Percentiles rank a stretch among this genome's conserved stretches.
Evolutionary conservation across 2,797 vertebrate genomes (phyloP).

Genomic region (Anguilla marmorata): DNA sequence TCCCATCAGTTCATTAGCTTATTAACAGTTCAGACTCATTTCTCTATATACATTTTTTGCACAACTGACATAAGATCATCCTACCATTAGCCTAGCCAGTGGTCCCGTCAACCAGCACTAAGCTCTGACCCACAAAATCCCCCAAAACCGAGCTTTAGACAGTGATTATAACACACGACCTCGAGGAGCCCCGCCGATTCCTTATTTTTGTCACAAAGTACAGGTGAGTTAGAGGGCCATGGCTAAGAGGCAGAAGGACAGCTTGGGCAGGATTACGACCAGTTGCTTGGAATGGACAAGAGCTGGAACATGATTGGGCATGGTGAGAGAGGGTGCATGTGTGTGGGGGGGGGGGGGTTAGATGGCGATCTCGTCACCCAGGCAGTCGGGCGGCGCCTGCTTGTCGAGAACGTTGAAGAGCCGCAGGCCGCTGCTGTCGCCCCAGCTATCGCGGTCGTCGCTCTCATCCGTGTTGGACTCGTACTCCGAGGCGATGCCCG

Average conservation of each 20-base stretch:
- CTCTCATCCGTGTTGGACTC: slow-evolving; percentile 95
- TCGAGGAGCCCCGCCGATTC: neutral
- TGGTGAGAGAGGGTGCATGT: neutral
- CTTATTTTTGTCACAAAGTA: neutral
- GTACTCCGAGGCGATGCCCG: slow-evolving; percentile 90
- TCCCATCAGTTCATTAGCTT: neutral
- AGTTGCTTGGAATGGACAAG: neutral
- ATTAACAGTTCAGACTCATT: neutral
- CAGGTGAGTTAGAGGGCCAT: neutral
- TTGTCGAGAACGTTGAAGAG: slow-evolving; percentile 78
- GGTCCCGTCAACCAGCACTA: neutral
- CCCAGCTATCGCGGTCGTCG: slow-evolving; percentile 90
- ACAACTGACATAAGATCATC: neutral
- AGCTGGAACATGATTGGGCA: neutral
- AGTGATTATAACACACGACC: neutral
- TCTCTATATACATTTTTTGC: neutral
- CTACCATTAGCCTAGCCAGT: neutral
- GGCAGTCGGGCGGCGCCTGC: slow-evolving; percentile 80
- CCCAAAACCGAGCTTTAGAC: neutral
- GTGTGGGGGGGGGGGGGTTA: slow-evolving; percentile 53
- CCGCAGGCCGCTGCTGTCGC: slow-evolving; percentile 68
- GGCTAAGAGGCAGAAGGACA: neutral
- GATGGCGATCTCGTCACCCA: slow-evolving; percentile 87
- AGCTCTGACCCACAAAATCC: neutral
- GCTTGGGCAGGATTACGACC: neutral